Evolutionary conservation across 2,113 vertebrate genomes (phyloP), one percentile per base, ranked within the genome.

Genomic region (Phocoena phocoena): DNA sequence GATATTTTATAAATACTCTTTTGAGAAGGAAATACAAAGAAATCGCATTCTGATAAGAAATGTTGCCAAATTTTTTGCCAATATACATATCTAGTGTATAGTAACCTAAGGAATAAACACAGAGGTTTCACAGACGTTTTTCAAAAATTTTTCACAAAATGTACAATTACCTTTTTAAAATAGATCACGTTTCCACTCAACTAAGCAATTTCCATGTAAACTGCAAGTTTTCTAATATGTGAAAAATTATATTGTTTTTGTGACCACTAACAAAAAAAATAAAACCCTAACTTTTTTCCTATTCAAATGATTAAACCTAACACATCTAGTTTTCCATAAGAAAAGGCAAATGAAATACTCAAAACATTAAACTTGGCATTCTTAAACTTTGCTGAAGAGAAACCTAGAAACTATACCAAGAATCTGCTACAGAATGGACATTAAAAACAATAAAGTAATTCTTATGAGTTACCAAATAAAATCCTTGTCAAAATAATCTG

Each of bases 321-420:
- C 31, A 76, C 10, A 53, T 77, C 23, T 82, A 91, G 63, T 96
- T 93, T 91, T 71, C 33, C 31, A 67, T 31, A 60, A 70, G 25
- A 88, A 89, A 86, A 87, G 41, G 67, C 44, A 95, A 91, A n/a
- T 60, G 80, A 97, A 93, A 92, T 79, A 90, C 38, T 89, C 11
- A 65, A 88, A 81, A 88, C 20, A 80, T 36, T 70, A 82, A 1
- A 88, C 7, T 86, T 92, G 76, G 55, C 63, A 92, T 50, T 83
- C 12, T 74, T 50, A 50, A 50, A 50, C 12, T 50, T 50, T 11
- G 53, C 10, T 63, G 36, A 10, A 89, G 89, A 95, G 60, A 90
- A 82, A 82, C 31, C 33, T 85, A 73, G n/a, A 93, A 96, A 95
- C 31, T 55, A n/a, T 80, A 68, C 15, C 36, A 95, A 89, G 33